Evolutionary conservation across 1,140 invertebrate genomes (phyloP).

Genomic region (Glossosoma conforme): DNA sequence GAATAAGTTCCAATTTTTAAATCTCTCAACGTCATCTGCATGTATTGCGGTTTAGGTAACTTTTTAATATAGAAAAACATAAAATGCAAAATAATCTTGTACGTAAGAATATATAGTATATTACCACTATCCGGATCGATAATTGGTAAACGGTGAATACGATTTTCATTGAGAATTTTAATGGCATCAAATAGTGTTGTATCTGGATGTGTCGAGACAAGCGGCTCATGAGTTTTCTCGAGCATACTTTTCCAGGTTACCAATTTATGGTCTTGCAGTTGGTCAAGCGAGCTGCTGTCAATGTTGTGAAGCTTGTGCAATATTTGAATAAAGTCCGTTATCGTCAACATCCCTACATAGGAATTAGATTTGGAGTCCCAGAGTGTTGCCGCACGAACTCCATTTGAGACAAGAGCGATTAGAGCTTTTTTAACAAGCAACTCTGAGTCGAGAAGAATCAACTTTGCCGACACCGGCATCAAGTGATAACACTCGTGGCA

Average conservation of each 20-base stretch:
- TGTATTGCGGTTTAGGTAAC: constrained; percentile 88
- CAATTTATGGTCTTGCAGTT: constrained; percentile 95
- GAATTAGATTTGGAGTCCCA: constrained; percentile 91
- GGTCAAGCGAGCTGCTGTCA: constrained; percentile 84
- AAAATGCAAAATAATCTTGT: constrained; percentile 97
- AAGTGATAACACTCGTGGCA: constrained; percentile 99
- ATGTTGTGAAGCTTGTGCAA: constrained; percentile 96
- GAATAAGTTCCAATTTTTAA: constrained; percentile 91
- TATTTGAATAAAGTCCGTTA: constrained; percentile 99
- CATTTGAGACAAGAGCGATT: constrained; percentile 97
- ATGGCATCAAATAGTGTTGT: constrained; percentile 91
- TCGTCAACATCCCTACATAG: constrained; percentile 96
- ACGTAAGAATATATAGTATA: constrained; percentile 97
- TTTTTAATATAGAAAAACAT: constrained; percentile 97
- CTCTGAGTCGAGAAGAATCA: constrained; percentile 99
- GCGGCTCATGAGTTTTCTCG: constrained; percentile 71
- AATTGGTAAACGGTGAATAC: constrained; percentile 95
- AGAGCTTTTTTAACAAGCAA: constrained; percentile 98
- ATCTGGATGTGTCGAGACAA: constrained; percentile 84
- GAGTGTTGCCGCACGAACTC: constrained; percentile 94
- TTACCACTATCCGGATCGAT: constrained; percentile 95
- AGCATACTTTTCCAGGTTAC: constrained; percentile 89
- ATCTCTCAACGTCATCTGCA: constrained; percentile 81
- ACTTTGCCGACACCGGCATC: constrained; percentile 96
- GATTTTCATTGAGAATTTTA: constrained; percentile 82